A percentile compares a stretch with the other conserved stretches of the same genome.
These are phyloP conservation scores for Nymphicus hollandicus DNA, from an alignment of 2,113 vertebrate species.

Conservation along the genomic window DNA sequence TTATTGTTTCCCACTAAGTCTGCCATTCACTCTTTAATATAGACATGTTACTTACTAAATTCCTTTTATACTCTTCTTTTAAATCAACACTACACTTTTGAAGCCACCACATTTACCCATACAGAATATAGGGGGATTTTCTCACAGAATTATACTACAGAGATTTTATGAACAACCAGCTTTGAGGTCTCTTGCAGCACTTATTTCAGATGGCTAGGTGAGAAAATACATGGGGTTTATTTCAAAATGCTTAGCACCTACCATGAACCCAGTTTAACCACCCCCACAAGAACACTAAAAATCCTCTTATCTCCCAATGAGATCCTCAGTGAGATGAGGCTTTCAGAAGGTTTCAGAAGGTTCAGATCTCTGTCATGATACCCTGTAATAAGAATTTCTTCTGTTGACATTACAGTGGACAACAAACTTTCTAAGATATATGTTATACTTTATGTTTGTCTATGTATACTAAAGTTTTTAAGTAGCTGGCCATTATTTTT, in stretches of 20 bases:
- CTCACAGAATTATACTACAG: background rate
- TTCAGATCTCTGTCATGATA: background rate
- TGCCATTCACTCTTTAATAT: background rate
- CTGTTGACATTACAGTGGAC: background rate
- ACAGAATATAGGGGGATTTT: background rate
- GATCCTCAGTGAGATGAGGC: background rate
- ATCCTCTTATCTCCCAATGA: background rate
- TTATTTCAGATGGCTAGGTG: background rate
- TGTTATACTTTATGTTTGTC: background rate
- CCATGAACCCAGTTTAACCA: background rate
- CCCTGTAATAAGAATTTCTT: background rate
- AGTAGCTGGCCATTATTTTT: background rate
- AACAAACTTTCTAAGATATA: background rate
- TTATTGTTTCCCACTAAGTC: background rate
- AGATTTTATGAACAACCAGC: background rate
- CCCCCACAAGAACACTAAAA: background rate
- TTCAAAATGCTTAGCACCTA: background rate
- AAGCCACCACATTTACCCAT: background rate
- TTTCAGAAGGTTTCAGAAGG: background rate
- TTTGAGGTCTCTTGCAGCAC: background rate
- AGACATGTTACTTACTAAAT: background rate
- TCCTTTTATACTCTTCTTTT: background rate
- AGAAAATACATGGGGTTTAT: background rate
- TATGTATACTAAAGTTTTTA: background rate
- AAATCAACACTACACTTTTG: background rate